Evolutionary conservation across 2,113 vertebrate genomes (phyloP).

Genomic region (Sylvietta virens): DNA sequence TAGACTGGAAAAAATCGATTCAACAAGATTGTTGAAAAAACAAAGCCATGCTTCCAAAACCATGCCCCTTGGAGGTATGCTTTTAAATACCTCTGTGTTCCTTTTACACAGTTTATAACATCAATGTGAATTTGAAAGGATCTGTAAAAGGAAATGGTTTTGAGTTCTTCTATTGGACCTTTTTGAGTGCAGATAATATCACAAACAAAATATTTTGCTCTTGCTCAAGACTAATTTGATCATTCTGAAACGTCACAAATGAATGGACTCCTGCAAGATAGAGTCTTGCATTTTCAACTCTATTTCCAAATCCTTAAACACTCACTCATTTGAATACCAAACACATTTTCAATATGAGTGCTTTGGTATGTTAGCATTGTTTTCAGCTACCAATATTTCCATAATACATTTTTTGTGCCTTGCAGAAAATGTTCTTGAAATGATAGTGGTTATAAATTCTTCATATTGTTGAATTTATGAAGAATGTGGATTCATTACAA

Average conservation of each 20-base stretch:
- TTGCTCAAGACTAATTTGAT: neutral
- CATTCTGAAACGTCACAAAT: neutral
- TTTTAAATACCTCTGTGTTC: neutral
- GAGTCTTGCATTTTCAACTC: neutral
- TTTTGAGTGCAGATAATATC: neutral
- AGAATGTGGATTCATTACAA: neutral
- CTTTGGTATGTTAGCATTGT: neutral
- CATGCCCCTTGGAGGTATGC: neutral
- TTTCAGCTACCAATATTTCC: neutral
- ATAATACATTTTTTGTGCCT: neutral
- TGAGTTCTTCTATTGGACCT: neutral
- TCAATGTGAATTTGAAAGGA: neutral
- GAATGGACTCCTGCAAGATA: neutral
- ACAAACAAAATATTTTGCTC: neutral
- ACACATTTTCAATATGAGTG: neutral
- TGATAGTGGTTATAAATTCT: neutral
- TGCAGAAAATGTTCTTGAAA: neutral
- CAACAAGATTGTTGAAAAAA: neutral
- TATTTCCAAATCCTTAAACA: neutral
- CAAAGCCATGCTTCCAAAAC: neutral
- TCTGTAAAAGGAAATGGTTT: neutral
- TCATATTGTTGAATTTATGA: neutral
- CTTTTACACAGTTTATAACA: neutral
- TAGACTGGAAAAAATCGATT: neutral
- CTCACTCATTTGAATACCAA: neutral